Conservation (phyloP, 1,140 invertebrate species). For the Drosophila serrata region DNA sequence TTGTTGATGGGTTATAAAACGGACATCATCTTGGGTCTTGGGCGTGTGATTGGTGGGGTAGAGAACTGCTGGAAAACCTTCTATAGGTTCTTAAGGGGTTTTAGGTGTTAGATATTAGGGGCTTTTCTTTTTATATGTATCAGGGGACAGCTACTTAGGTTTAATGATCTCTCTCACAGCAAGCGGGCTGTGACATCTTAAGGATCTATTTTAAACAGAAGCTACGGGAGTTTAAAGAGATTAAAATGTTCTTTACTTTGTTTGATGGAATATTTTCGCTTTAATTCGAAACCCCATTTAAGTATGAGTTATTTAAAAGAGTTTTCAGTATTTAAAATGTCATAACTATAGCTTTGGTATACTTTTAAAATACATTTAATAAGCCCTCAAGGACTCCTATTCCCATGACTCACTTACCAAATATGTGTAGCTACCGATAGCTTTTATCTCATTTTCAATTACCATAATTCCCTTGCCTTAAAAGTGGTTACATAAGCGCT, state of each 20-base stretch:
- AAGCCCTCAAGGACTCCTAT: background rate
- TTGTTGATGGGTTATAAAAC: constrained; percentile 34
- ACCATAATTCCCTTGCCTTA: constrained; percentile 27
- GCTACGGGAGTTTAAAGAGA: background rate
- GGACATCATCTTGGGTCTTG: constrained; percentile 20
- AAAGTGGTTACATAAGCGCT: constrained; percentile 20
- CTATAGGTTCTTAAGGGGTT: constrained; percentile 5
- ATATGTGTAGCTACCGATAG: background rate
- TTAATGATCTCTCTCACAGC: constrained; percentile 1
- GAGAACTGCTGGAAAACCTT: constrained; percentile 15
- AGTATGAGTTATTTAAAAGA: background rate
- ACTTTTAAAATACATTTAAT: too few relatives aligned
- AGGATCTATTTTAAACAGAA: constrained; percentile 6
- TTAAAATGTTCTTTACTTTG: background rate
- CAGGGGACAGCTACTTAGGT: background rate
- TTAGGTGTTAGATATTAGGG: background rate
- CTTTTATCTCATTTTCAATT: constrained; percentile 16
- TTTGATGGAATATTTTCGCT: background rate
- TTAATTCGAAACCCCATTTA: too few relatives aligned
- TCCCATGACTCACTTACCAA: background rate
- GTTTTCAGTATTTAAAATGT: background rate
- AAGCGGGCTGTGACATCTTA: background rate
- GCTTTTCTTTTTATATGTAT: background rate
- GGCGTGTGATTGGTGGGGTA: constrained; percentile 31
- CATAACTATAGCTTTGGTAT: too few relatives aligned